Evolutionary conservation across 2,888 invertebrate species (phyloP), one percentile per base, ranked within the genome.

Genomic region (Dryobota labecula): DNA sequence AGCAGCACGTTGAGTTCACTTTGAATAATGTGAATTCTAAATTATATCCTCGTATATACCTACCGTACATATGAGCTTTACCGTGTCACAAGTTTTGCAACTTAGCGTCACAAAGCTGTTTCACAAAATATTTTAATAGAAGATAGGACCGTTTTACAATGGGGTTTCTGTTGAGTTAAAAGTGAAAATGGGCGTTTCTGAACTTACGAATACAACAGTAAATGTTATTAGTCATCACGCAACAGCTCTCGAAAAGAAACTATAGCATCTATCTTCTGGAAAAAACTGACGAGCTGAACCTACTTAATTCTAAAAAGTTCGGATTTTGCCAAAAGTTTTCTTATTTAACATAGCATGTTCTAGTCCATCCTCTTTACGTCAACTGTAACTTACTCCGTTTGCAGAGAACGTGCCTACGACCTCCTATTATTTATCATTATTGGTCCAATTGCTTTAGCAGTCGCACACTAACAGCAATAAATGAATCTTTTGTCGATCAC

Each of bases 11-110:
- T 51, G 41, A 67, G 0, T 36, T 63, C 63, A 69, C 62, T 67
- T 53, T 20, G 49, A 80, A 61, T 80, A 60, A 80, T 69, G 63
- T 0, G 43, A 57, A 54, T 63, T 73, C 45, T 83, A 66, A 66
- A 79, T 83, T 68, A 79, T 73, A 63, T 61, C 11, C 41, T 78
- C n/a, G 24, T 47, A 20, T 8, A 58, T 0, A 3, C 3, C 15
- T 0, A 3, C 3, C 15, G 51, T 57, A 36, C 38, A 33, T 63
- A 70, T 64, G 56, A 47, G 24, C 51, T 33, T 68, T 62, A 79
- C 57, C 57, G 15, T 77, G 70, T 57, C 51, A 61, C 15, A 57
- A 65, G 51, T 43, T 47, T 60, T 61, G 60, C 15, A 43, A 73
- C 7, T 57, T 45, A 38, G 2, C 30, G 5, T 13, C 13, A 45